Evolutionary conservation across 1,140 invertebrate genomes (phyloP), one percentile per base, ranked within the genome.

Genomic region (Drosophila pruinosa): DNA sequence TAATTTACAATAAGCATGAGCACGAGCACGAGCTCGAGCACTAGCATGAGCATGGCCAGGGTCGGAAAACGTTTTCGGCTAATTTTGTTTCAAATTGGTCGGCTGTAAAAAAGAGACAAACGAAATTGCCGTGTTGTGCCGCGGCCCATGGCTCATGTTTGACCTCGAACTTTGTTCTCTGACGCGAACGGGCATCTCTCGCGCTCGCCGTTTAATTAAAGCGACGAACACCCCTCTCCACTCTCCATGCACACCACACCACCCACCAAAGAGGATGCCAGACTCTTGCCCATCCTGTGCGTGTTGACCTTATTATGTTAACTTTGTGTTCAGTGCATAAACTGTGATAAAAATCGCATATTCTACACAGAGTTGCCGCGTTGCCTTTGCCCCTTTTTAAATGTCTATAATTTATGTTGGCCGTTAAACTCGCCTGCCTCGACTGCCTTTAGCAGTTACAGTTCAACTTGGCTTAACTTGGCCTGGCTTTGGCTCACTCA

Each of bases 261-360:
- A 21, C 14, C 12, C 4, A 7, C 4, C 4, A 12, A 6, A n/a
- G 10, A 34, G 3, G 31, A 31, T 12, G 7, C 3, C 36, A 26
- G 7, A 1, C 12, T 26, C 34, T 3, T 21, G 58, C 54, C 26
- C 65, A 36, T 65, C 41, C 72, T 80, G 76, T 80, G 81, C 73
- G 73, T 85, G 81, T 61, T 85, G 81, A 81, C 81, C 81, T 85
- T 85, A 86, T 85, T 85, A 86, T 85, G 82, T 81, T 86, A 83
- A 86, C 81, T 81, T 86, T 86, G 81, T 85, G 81, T 85, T 81
- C 82, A 85, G 76, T 83, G 80, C 80, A 83, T 83, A 83, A 83
- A 85, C 80, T 83, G 81, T 83, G 80, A 83, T 85, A 86, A 85
- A 86, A 85, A 86, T 85, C 77, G 69, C 73, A 81, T 80, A 86